Conservation (phyloP, 2,113 vertebrate genomes). For the Condylura cristata region DNA sequence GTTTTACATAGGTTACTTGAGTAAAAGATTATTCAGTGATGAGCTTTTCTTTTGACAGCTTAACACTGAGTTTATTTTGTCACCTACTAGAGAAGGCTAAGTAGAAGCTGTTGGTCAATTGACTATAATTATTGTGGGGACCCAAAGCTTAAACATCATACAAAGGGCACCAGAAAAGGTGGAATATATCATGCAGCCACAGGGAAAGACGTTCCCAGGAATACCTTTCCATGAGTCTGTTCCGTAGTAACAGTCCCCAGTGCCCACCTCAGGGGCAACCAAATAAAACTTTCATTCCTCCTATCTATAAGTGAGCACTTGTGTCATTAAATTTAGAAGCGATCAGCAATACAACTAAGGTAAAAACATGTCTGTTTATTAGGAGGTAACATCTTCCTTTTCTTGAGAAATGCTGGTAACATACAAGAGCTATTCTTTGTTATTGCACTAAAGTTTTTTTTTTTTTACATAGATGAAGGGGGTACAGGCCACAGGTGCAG, state of each 20-base stretch:
- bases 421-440: background rate
- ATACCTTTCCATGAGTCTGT: constrained; percentile 29
- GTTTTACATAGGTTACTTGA: constrained; percentile 34
- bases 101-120: constrained; percentile 47
- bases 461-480: too few relatives aligned
- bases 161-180: background rate
- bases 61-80: constrained; percentile 68
- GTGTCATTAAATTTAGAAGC: constrained; percentile 63
- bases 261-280: background rate
- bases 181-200: constrained; percentile 1
- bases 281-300: constrained; percentile 48
- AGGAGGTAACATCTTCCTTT: background rate
- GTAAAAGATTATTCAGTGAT: constrained; percentile 9
- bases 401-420: background rate
- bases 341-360: constrained; percentile 53
- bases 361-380: constrained; percentile 8
- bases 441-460: background rate
- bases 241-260: background rate
- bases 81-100: constrained; percentile 45
- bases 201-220: constrained; percentile 14
- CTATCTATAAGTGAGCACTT: constrained; percentile 43
- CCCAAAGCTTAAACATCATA: background rate
- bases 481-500: too few relatives aligned
- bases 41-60: constrained; percentile 43
- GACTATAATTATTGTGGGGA: constrained; percentile 9